Percentiles rank a stretch among this genome's conserved stretches.
These are phyloP conservation scores for Pagrus major DNA, from an alignment of 2,113 vertebrate species.

Conservation along the genomic window DNA sequence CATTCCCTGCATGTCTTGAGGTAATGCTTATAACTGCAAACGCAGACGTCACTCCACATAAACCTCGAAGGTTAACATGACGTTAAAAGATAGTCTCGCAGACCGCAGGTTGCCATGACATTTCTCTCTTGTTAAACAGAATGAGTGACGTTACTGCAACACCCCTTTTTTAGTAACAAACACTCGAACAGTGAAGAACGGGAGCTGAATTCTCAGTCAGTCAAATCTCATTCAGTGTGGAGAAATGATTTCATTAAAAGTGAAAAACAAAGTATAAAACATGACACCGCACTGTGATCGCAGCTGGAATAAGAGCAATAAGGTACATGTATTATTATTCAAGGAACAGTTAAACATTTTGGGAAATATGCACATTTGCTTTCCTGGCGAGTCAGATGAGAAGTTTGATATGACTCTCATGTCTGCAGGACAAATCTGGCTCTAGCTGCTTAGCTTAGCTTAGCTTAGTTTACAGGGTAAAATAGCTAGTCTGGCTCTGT, in stretches of 20 bases:
- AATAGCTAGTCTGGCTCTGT: neutral
- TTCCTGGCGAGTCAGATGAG: no score
- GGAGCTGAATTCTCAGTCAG: neutral
- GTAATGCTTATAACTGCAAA: constrained; percentile 33
- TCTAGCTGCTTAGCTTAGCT: constrained; percentile 3
- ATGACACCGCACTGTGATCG: neutral
- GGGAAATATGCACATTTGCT: neutral
- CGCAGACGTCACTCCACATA: constrained; percentile 24
- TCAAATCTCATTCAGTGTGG: neutral
- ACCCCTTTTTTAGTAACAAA: constrained; percentile 15
- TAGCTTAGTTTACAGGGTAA: neutral
- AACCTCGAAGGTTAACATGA: constrained; percentile 15
- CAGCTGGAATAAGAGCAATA: constrained; percentile 3
- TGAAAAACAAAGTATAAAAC: neutral
- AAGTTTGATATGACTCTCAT: no score
- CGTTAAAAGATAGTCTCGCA: constrained; percentile 36
- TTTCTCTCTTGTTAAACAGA: constrained; percentile 33
- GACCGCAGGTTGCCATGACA: constrained; percentile 43
- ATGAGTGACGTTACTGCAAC: constrained; percentile 46
- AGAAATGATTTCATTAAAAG: neutral
- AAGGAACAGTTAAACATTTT: neutral
- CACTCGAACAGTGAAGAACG: neutral
- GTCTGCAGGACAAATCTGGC: neutral
- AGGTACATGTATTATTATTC: neutral
- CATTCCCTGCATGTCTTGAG: constrained; percentile 10